Conservation (phyloP, 2,797 vertebrate species). For the Gallinago stenura region DNA sequence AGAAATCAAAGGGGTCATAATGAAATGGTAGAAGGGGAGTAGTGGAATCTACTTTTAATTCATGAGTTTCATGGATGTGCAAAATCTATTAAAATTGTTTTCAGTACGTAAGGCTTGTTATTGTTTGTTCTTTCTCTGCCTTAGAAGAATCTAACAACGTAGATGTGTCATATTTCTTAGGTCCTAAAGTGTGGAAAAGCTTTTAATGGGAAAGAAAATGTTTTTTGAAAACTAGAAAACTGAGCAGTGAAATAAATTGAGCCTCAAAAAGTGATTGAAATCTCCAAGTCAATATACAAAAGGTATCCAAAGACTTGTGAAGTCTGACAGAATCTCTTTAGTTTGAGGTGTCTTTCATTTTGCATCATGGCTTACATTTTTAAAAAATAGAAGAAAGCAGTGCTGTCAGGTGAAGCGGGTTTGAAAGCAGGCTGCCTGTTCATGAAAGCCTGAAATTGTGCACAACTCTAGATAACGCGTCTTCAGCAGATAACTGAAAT, state of each 20-base stretch:
- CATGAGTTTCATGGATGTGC: background rate
- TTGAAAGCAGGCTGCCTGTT: constrained; percentile 46
- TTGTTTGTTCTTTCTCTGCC: constrained; percentile 42
- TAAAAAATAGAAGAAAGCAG: constrained; percentile 26
- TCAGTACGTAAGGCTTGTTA: background rate
- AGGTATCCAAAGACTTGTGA: constrained; percentile 52
- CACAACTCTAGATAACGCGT: constrained; percentile 16
- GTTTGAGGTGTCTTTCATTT: constrained; percentile 54
- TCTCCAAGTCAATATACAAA: constrained; percentile 55
- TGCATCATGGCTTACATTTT: constrained; percentile 20
- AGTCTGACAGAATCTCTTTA: constrained; percentile 57
- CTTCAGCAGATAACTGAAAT: constrained; percentile 47
- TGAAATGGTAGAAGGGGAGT: background rate
- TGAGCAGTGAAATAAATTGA: constrained; percentile 42
- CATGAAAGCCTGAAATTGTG: constrained; percentile 58
- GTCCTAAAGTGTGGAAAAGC: constrained; percentile 1
- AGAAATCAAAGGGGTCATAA: background rate
- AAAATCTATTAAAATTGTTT: constrained; percentile 34
- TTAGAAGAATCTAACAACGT: constrained; percentile 6
- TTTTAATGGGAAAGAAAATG: constrained; percentile 59
- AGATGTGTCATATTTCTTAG: constrained; percentile 28
- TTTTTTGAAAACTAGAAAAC: constrained; percentile 50
- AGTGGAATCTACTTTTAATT: background rate
- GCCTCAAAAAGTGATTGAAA: constrained; percentile 47
- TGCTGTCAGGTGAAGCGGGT: constrained; percentile 37